Conservation (phyloP, 37 sponge, comb jelly and placozoan species). For the Mnemiopsis leidyi region DNA sequence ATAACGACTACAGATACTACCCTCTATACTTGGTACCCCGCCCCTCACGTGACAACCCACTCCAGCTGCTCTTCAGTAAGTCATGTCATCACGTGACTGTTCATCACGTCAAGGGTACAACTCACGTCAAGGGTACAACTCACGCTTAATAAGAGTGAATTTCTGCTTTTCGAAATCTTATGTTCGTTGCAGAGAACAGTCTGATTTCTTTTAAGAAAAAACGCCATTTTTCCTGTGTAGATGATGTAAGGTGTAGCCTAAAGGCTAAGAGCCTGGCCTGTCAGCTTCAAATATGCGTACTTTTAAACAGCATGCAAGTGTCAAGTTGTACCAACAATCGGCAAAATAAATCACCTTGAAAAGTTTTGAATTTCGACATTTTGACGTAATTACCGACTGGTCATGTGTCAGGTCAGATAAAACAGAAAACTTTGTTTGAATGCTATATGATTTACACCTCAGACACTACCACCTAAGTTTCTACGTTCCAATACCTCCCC, state of each 20-base stretch:
- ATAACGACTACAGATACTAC: constrained; percentile 41
- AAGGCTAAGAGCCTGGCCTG: neutral
- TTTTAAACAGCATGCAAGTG: neutral
- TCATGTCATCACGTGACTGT: too few species aligned
- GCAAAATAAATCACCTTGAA: too few species aligned
- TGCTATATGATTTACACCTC: neutral
- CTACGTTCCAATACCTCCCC: neutral
- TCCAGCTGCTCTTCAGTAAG: constrained; percentile 13
- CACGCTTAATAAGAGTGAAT: too few species aligned
- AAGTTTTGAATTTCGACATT: too few species aligned
- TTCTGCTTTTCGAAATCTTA: too few species aligned
- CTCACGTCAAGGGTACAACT: too few species aligned
- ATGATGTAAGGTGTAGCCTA: neutral
- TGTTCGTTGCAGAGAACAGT: too few species aligned
- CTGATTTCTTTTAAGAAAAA: too few species aligned
- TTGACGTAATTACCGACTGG: too few species aligned
- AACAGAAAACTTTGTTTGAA: neutral
- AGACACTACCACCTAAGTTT: neutral
- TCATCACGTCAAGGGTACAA: too few species aligned
- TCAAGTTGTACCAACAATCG: too few species aligned
- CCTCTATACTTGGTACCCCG: constrained; percentile 25
- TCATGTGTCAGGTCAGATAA: neutral
- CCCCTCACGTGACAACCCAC: neutral
- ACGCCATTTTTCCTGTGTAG: too few species aligned
- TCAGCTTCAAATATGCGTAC: neutral